A percentile compares a stretch with the other conserved stretches of the same genome.
Conservation (phyloP, 2,888 invertebrate genomes). For the Cetonia aurata region DNA sequence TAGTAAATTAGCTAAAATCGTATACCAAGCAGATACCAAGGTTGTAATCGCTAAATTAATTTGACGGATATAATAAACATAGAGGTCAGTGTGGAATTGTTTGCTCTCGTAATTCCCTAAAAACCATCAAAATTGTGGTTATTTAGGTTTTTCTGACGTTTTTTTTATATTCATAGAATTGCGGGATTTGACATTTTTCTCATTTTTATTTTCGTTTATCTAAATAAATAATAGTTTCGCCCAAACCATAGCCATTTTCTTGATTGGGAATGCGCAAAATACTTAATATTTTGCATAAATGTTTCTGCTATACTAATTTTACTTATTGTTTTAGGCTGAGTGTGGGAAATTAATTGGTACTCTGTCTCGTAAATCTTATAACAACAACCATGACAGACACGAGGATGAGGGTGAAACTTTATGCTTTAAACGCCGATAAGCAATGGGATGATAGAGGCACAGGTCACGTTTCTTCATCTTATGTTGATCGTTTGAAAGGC, state of each 20-base stretch:
- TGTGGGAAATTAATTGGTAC: slow-evolving; percentile 61
- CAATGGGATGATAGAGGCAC: slow-evolving; percentile 99
- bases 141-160: slow-evolving; percentile 44
- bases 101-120: slow-evolving; percentile 29
- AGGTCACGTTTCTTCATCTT: slow-evolving; percentile 97
- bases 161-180: slow-evolving; percentile 43
- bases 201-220: slow-evolving; percentile 40
- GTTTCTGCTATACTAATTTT: slow-evolving; percentile 14
- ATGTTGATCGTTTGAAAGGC: slow-evolving; percentile 94
- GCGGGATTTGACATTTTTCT: slow-evolving; percentile 42
- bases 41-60: slow-evolving; percentile 58
- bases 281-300: slow-evolving; percentile 9
- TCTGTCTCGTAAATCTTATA: slow-evolving; percentile 38
- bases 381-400: slow-evolving; percentile 82
- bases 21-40: no score
- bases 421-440: slow-evolving; percentile 98
- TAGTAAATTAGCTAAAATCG: slow-evolving; percentile 60
- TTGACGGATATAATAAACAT: slow-evolving; percentile 49
- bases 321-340: slow-evolving; percentile 60
- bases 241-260: no score
- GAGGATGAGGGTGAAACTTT: slow-evolving; percentile 97
- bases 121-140: slow-evolving; percentile 41
- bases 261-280: no score
- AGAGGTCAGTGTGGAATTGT: slow-evolving; percentile 54
- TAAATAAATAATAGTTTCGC: slow-evolving; percentile 22